A percentile compares a stretch with the other conserved stretches of the same genome.
phyloP scores from a whole-genome alignment of 2,797 vertebrate species.

The Pipistrellus nathusii region DNA sequence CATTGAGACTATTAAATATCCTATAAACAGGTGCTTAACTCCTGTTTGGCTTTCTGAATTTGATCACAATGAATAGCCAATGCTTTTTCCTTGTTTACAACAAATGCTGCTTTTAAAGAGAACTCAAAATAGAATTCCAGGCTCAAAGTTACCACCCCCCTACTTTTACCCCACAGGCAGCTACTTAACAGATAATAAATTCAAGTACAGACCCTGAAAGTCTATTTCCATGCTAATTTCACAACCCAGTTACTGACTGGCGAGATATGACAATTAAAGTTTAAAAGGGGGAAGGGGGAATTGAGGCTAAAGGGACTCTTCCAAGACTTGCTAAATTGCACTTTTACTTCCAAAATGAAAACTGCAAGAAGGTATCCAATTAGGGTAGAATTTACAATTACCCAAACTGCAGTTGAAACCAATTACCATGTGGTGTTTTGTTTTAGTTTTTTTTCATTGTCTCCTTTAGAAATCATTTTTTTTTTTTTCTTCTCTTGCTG shows the following conservation, averaged over 20 bases:
- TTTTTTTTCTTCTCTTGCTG: neutral
- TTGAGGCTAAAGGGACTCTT: neutral
- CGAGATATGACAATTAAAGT: neutral
- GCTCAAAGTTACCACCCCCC: neutral
- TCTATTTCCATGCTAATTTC: slow-evolving; percentile 66
- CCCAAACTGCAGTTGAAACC: neutral
- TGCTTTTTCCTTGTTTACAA: slow-evolving; percentile 56
- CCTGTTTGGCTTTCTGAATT: slow-evolving; percentile 9
- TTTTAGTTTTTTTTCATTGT: neutral
- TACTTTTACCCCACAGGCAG: neutral
- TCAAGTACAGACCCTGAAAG: slow-evolving; percentile 16
- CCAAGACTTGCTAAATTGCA: neutral
- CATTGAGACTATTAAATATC: slow-evolving; percentile 44
- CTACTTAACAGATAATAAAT: slow-evolving; percentile 62
- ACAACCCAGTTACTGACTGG: neutral
- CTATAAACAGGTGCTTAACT: slow-evolving; percentile 42
- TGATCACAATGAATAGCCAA: neutral
- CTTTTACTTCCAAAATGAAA: slow-evolving; percentile 25
- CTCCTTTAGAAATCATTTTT: neutral
- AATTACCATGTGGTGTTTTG: neutral
- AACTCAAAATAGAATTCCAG: slow-evolving; percentile 14
- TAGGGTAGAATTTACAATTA: neutral
- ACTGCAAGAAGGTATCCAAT: slow-evolving; percentile 23
- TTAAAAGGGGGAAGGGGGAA: neutral
- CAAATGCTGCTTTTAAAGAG: slow-evolving; percentile 33